These are phyloP conservation scores for Magallana nippona DNA, from an alignment of 2,888 invertebrate genomes.

Conservation along the genomic window DNA sequence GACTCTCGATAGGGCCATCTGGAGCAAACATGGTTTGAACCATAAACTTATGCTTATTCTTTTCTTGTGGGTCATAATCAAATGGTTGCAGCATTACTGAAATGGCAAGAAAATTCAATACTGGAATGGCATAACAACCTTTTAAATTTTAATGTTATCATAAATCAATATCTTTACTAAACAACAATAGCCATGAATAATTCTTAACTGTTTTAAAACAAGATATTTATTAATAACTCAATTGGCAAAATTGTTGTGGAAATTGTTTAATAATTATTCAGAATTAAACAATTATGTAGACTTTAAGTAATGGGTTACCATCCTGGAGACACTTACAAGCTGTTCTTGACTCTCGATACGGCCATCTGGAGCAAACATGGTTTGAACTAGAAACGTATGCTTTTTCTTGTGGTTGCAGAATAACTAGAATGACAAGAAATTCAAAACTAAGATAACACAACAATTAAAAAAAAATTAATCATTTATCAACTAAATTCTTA, in stretches of 20 bases:
- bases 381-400: constrained; percentile 99
- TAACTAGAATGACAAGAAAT: constrained; percentile 85
- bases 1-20: constrained; percentile 86
- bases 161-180: no score
- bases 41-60: constrained; percentile 99
- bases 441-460: no score
- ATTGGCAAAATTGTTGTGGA: no score
- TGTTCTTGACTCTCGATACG: constrained; percentile 86
- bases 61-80: constrained; percentile 94
- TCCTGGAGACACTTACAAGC: constrained; percentile 82
- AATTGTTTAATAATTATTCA: no score
- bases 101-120: constrained; percentile 40
- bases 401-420: constrained; percentile 98
- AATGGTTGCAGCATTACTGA: constrained; percentile 97
- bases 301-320: not conserved
- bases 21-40: constrained; percentile 96
- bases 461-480: no score
- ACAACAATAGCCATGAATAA: no score
- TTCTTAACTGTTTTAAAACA: no score
- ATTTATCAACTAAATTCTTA: no score
- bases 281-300: no score
- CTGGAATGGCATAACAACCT: no score
- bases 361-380: constrained; percentile 92
- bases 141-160: no score
- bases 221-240: no score